Conservation (phyloP, 2,113 vertebrate species). For the Notarius lentiginosus region DNA sequence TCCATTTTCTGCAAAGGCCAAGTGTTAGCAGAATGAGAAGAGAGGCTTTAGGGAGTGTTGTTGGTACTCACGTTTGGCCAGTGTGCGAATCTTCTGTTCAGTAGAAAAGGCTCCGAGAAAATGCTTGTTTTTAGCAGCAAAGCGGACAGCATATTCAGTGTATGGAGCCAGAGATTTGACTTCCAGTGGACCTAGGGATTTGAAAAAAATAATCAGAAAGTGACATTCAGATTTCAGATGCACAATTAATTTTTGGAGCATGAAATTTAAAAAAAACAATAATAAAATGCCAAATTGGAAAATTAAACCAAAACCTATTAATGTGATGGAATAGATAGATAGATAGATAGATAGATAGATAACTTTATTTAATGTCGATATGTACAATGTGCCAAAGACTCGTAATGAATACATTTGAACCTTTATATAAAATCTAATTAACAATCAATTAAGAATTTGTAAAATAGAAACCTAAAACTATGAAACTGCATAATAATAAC, state of each 20-base stretch:
- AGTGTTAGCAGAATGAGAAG: neutral
- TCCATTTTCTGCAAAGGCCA: neutral
- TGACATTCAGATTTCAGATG: neutral
- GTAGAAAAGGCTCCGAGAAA: conserved; percentile 67
- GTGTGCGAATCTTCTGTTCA: conserved; percentile 49
- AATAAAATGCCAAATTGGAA: neutral
- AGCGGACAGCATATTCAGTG: conserved; percentile 63
- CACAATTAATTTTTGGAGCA: neutral
- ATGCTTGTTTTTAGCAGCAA: conserved; percentile 67
- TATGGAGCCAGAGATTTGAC: conserved; percentile 63
- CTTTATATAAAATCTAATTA: too few relatives aligned
- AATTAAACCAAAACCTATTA: neutral
- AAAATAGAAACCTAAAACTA: too few relatives aligned
- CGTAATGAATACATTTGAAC: too few relatives aligned
- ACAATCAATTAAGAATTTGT: too few relatives aligned
- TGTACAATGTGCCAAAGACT: too few relatives aligned
- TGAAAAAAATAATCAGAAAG: neutral
- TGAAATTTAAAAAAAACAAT: neutral
- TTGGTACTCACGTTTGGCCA: conserved; percentile 64
- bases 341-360: too few relatives aligned
- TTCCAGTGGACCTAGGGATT: conserved; percentile 52
- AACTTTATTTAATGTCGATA: too few relatives aligned
- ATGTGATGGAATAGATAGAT: too few relatives aligned
- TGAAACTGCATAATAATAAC: too few relatives aligned
- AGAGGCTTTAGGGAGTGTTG: neutral